Percentiles rank a stretch among this genome's conserved stretches.
Conservation (phyloP, 2,797 vertebrate genomes). For the Sebastes dallii region DNA sequence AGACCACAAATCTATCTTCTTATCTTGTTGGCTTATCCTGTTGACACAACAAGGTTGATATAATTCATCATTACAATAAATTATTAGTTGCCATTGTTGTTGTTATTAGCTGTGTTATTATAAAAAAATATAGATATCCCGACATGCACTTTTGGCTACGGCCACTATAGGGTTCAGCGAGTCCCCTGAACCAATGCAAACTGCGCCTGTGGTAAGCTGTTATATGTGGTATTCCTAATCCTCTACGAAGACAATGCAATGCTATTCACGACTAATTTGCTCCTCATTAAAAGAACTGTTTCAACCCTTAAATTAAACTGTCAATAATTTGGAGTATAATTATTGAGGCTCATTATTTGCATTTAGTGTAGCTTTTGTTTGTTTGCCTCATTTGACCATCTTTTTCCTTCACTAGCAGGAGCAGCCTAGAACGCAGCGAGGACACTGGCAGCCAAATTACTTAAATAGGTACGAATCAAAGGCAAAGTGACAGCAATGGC, state of each 20-base stretch:
- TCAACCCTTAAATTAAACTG: neutral
- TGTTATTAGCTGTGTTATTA: too few relatives aligned
- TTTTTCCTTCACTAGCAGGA: neutral
- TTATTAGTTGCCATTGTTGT: too few relatives aligned
- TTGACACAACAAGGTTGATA: too few relatives aligned
- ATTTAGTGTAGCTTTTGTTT: neutral
- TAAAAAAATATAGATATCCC: too few relatives aligned
- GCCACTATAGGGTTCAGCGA: too few relatives aligned
- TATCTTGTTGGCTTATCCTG: too few relatives aligned
- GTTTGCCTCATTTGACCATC: neutral
- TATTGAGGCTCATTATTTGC: neutral
- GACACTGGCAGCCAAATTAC: neutral
- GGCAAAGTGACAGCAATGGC: neutral
- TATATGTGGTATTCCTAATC: neutral
- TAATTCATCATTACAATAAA: too few relatives aligned
- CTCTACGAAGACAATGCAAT: neutral
- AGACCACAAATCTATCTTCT: too few relatives aligned
- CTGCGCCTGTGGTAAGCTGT: too few relatives aligned
- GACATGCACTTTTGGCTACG: too few relatives aligned
- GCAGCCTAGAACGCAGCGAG: neutral
- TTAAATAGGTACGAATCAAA: slow-evolving; percentile 25
- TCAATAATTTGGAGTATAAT: neutral
- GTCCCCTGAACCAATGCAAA: too few relatives aligned
- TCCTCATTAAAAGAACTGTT: neutral
- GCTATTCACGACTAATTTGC: neutral